phyloP scores from a whole-genome alignment of 2,888 invertebrate species.

The Nebria brevicollis region DNA sequence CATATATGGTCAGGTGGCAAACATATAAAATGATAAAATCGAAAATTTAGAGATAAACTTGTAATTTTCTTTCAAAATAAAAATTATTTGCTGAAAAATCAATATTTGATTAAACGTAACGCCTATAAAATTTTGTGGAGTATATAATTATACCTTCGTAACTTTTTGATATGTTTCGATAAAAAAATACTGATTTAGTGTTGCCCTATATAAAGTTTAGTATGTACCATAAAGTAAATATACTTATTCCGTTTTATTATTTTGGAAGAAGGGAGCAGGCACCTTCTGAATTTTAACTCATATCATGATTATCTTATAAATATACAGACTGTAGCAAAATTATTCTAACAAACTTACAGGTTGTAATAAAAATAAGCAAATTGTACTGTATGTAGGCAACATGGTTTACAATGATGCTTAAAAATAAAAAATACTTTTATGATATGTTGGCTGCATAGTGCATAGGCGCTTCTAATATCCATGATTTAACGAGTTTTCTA shows the following conservation, averaged over 20 bases:
- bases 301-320: not conserved
- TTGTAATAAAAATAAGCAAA: too few species aligned
- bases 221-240: not conserved
- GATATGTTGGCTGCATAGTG: not conserved
- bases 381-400: too few species aligned
- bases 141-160: slow-evolving; percentile 35
- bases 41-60: too few species aligned
- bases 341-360: not conserved
- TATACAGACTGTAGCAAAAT: not conserved
- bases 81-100: slow-evolving; percentile 11
- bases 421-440: not conserved
- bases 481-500: not conserved
- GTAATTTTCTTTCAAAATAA: not conserved
- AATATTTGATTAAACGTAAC: slow-evolving; percentile 29
- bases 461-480: not conserved
- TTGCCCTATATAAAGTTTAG: slow-evolving; percentile 21
- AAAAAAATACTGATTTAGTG: slow-evolving; percentile 30
- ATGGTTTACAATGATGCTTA: not conserved
- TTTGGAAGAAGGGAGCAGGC: not conserved
- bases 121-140: slow-evolving; percentile 29
- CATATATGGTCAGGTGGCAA: too few species aligned
- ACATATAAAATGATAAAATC: too few species aligned
- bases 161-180: slow-evolving; percentile 33
- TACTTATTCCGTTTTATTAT: slow-evolving; percentile 13
- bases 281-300: not conserved